A percentile compares a stretch with the other conserved stretches of the same genome.
Evolutionary conservation across 53 echinoderm and acorn worm genomes (phyloP).

Genomic region (Glandiceps talaboti): DNA sequence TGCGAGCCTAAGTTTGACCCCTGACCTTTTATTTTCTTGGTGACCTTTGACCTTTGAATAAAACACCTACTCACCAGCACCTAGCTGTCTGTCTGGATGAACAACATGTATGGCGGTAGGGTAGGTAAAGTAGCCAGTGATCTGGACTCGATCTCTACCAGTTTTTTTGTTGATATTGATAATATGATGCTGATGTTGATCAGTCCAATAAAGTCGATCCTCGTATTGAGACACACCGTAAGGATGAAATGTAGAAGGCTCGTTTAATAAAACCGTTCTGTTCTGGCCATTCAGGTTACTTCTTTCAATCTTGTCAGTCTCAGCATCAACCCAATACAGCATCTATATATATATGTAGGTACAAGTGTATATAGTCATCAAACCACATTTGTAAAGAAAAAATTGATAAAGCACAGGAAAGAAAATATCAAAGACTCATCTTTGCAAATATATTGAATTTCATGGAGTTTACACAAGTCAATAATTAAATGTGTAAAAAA

Average conservation of each 20-base stretch:
- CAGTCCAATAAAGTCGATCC: slow-evolving; percentile 41
- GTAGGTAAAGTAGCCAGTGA: slow-evolving; percentile 12
- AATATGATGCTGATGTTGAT: slow-evolving; percentile 15
- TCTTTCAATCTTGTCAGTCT: slow-evolving; percentile 22
- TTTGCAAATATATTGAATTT: no score
- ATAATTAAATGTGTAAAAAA: no score
- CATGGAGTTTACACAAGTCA: no score
- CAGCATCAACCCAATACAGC: slow-evolving; percentile 33
- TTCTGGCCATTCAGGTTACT: slow-evolving; percentile 24
- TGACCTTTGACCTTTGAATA: no score
- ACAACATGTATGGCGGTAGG: slow-evolving; percentile 24
- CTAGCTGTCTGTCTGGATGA: slow-evolving; percentile 27
- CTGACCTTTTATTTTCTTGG: no score
- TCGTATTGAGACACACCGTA: slow-evolving; percentile 25
- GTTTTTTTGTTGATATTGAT: slow-evolving; percentile 19
- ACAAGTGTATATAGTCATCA: no score
- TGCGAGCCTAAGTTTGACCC: no score
- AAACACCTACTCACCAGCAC: slow-evolving; percentile 13
- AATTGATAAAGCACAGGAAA: background rate
- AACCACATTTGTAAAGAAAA: no score
- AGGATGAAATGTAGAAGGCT: slow-evolving; percentile 11
- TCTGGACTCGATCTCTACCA: slow-evolving; percentile 11
- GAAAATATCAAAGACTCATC: background rate
- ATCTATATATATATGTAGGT: no score
- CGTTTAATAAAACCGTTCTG: slow-evolving; percentile 10